phyloP scores from a whole-genome alignment of 2,797 vertebrate genomes.

The Rhinoraja longicauda region DNA sequence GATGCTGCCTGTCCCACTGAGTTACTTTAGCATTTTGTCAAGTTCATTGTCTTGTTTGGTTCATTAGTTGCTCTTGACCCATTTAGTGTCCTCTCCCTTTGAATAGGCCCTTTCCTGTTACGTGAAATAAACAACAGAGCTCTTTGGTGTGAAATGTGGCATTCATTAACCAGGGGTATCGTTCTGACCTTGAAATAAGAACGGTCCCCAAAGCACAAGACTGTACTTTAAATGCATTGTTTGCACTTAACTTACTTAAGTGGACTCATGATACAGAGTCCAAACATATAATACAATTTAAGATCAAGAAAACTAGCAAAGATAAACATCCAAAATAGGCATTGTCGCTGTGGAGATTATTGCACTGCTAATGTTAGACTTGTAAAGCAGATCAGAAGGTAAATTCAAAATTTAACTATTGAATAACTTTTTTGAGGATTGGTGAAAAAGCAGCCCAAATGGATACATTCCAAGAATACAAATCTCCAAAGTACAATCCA shows the following conservation, averaged over 20 bases:
- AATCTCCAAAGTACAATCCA: not conserved
- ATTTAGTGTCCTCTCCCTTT: not conserved
- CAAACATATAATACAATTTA: not conserved
- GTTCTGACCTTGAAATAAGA: not conserved
- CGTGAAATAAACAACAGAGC: not conserved
- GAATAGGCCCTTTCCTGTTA: not conserved
- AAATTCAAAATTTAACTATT: not conserved
- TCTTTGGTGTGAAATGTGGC: not conserved
- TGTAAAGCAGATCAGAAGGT: not conserved
- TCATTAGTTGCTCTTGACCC: not conserved
- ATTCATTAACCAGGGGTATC: not conserved
- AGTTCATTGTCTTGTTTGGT: not conserved
- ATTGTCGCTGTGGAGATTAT: not conserved
- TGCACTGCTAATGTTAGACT: not conserved
- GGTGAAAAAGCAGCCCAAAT: not conserved
- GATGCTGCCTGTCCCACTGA: no score
- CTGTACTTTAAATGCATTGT: not conserved
- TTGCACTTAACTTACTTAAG: not conserved
- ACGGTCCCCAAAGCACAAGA: not conserved
- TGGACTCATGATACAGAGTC: not conserved
- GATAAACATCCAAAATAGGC: not conserved
- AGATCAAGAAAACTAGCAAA: not conserved
- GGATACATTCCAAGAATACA: not conserved
- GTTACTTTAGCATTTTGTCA: no score
- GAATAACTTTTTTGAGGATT: not conserved